phyloP scores from a whole-genome alignment of 2,113 vertebrate species.

The Oxygymnocypris stewartii region DNA sequence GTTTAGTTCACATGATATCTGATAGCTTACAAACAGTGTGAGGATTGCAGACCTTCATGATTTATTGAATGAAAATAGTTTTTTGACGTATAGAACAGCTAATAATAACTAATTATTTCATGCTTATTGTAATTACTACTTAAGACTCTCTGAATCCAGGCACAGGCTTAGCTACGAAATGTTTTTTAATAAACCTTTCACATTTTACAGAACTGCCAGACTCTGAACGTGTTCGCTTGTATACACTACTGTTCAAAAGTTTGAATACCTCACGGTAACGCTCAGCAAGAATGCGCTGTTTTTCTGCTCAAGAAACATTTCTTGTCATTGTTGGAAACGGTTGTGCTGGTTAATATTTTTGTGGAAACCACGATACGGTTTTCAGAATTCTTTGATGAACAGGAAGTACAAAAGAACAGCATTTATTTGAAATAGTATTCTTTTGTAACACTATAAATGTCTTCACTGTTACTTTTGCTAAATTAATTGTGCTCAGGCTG shows the following conservation, averaged over 20 bases:
- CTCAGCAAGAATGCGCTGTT: background rate
- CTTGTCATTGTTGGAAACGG: background rate
- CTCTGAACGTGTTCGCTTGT: background rate
- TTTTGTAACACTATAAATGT: background rate
- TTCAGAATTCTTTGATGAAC: background rate
- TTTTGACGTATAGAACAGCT: slow-evolving; percentile 9
- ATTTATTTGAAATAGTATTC: background rate
- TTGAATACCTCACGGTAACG: background rate
- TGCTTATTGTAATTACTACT: background rate
- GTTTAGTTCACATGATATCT: background rate
- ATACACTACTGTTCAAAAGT: background rate
- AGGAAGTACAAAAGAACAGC: background rate
- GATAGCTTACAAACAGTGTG: background rate
- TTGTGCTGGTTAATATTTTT: background rate
- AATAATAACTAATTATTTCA: background rate
- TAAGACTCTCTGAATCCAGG: background rate
- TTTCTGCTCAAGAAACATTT: background rate
- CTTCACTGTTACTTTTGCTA: background rate
- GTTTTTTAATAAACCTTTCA: slow-evolving; percentile 8
- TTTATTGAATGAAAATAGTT: background rate
- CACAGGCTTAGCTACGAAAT: slow-evolving; percentile 8
- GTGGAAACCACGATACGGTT: background rate
- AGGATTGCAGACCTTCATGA: background rate
- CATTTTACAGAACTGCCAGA: background rate
- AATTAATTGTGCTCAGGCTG: background rate